Conservation (phyloP, 1,140 invertebrate genomes). For the Xylocopa sonorina region DNA sequence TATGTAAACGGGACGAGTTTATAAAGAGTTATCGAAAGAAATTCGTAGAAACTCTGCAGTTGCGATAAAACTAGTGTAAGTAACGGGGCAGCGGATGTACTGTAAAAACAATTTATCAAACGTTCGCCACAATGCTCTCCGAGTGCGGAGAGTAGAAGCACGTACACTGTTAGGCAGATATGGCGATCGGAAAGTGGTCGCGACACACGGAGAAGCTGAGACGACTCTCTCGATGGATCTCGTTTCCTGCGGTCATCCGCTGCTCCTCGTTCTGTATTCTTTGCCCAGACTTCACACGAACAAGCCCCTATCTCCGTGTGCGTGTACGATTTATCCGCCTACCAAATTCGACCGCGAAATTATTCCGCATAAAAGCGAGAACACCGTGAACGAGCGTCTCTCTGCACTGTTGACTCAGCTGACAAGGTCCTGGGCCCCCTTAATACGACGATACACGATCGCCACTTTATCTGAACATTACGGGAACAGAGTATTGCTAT, state of each 20-base stretch:
- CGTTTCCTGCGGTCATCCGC: constrained; percentile 32
- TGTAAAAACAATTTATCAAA: not conserved
- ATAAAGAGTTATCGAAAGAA: not conserved
- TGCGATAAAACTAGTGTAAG: not conserved
- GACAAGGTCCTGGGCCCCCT: constrained; percentile 1
- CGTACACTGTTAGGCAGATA: not conserved
- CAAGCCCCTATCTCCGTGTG: not conserved
- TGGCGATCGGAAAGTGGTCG: constrained; percentile 5
- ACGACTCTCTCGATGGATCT: constrained; percentile 30
- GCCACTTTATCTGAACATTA: not conserved
- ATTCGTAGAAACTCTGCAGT: not conserved
- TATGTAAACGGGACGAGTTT: not conserved
- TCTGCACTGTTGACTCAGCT: constrained; percentile 26
- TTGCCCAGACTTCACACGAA: no score
- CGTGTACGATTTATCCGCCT: not conserved
- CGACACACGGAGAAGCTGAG: not conserved
- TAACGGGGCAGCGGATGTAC: not conserved
- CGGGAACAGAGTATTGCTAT: not conserved
- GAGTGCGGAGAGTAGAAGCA: not conserved
- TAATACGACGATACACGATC: not conserved
- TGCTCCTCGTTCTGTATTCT: not conserved
- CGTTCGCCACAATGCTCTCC: not conserved
- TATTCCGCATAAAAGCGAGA: not conserved
- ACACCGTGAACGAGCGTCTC: not conserved
- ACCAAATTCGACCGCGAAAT: not conserved